phyloP scores from a whole-genome alignment of 37 sponge, comb jelly and placozoan species.

The Ephydatia muelleri region DNA sequence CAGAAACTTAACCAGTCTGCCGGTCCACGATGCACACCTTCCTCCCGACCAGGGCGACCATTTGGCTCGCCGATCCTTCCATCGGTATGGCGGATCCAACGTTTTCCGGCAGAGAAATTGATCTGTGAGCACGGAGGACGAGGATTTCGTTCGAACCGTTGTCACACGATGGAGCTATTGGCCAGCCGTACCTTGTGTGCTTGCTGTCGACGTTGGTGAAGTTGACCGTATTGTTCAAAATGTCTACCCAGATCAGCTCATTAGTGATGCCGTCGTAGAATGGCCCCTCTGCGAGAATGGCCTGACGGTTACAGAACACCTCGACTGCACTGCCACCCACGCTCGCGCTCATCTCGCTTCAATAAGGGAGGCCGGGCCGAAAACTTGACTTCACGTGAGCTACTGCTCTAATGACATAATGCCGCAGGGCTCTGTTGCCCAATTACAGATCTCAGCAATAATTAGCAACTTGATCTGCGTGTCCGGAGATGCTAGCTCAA shows the following conservation, averaged over 20 bases:
- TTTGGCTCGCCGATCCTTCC: slow-evolving; percentile 4
- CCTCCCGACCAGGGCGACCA: slow-evolving; percentile 33
- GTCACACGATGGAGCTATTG: neutral
- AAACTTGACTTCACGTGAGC: too few relatives aligned
- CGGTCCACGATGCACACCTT: slow-evolving; percentile 47
- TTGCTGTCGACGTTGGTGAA: slow-evolving; percentile 22
- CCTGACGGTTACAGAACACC: slow-evolving; percentile 30
- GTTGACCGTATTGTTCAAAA: slow-evolving; percentile 26
- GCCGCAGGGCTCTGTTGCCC: too few relatives aligned
- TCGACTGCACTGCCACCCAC: slow-evolving; percentile 13
- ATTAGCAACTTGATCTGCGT: too few relatives aligned
- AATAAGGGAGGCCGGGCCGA: too few relatives aligned
- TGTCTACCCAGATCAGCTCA: slow-evolving; percentile 62
- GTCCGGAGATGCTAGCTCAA: too few relatives aligned
- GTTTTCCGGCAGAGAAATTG: neutral
- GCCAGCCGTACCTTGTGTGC: slow-evolving; percentile 14
- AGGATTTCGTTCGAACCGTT: neutral
- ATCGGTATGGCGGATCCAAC: slow-evolving; percentile 47
- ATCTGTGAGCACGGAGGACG: neutral
- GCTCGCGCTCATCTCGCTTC: too few relatives aligned
- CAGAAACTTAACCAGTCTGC: slow-evolving; percentile 18
- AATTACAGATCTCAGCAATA: too few relatives aligned
- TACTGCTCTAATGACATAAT: too few relatives aligned
- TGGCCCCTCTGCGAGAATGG: slow-evolving; percentile 50
- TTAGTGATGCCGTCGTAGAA: slow-evolving; percentile 44